A percentile compares a stretch with the other conserved stretches of the same genome.
phyloP scores from a whole-genome alignment of 2,888 invertebrate species.

The Bedellia somnulentella region DNA sequence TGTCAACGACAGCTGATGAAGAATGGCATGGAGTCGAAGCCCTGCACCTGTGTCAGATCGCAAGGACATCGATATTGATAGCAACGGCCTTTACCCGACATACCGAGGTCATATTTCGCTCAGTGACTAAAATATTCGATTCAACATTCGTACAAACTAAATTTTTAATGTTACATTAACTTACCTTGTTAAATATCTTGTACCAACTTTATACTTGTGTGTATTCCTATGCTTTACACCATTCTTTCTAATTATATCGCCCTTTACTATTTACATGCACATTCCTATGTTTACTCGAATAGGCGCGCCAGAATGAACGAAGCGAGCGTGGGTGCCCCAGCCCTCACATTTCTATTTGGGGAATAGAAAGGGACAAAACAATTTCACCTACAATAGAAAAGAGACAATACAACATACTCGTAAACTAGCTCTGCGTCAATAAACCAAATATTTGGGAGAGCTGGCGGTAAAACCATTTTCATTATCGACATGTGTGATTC shows the following conservation, averaged over 20 bases:
- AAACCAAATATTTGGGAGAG: slow-evolving; percentile 32
- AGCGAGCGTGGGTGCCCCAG: slow-evolving; percentile 37
- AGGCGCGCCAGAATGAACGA: slow-evolving; percentile 29
- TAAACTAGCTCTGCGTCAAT: slow-evolving; percentile 38
- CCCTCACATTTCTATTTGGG: slow-evolving; percentile 24
- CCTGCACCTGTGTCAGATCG: not conserved
- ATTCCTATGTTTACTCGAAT: slow-evolving; percentile 53
- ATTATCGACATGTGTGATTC: too few relatives aligned
- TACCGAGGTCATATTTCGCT: slow-evolving; percentile 1
- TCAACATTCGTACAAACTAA: too few relatives aligned
- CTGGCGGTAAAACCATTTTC: slow-evolving; percentile 36
- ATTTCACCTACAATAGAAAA: slow-evolving; percentile 21
- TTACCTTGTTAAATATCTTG: too few relatives aligned
- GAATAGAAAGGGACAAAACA: slow-evolving; percentile 45
- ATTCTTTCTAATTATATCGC: slow-evolving; percentile 57
- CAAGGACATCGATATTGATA: slow-evolving; percentile 2
- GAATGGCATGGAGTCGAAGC: slow-evolving; percentile 1
- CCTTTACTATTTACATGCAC: slow-evolving; percentile 47
- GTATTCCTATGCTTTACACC: too few relatives aligned
- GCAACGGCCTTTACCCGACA: not conserved
- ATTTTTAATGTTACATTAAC: too few relatives aligned
- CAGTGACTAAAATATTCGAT: not conserved
- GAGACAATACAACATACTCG: slow-evolving; percentile 23
- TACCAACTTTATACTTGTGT: too few relatives aligned
- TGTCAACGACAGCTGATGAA: slow-evolving; percentile 2